Evolutionary conservation across 2,113 vertebrate genomes (phyloP).

Genomic region (Neofelis nebulosa): DNA sequence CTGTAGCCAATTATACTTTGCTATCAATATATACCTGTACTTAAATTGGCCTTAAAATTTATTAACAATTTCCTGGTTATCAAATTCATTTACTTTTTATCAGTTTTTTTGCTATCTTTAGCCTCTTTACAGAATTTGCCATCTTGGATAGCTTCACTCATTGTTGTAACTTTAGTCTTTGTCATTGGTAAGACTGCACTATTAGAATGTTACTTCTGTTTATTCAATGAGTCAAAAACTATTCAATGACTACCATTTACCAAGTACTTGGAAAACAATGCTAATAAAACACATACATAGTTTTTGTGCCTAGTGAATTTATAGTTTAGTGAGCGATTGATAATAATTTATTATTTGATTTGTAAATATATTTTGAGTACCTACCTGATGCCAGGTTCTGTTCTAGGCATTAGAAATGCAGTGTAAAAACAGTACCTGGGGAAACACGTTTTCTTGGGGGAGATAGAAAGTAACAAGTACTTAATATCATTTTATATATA

Average conservation of each 20-base stretch:
- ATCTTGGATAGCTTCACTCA: not conserved
- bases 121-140: not conserved
- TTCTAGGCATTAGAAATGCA: not conserved
- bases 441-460: not conserved
- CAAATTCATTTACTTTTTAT: not conserved
- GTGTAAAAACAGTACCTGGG: not conserved
- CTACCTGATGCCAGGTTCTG: not conserved
- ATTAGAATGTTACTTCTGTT: not conserved
- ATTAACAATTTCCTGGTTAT: not conserved
- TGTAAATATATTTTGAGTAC: not conserved
- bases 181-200: not conserved
- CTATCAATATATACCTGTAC: not conserved
- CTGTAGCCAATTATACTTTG: not conserved
- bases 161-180: not conserved
- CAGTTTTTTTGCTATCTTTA: not conserved
- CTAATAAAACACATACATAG: not conserved
- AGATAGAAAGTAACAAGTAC: not conserved
- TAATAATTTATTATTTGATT: not conserved
- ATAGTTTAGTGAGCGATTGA: not conserved
- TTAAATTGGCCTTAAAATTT: not conserved
- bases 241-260: not conserved
- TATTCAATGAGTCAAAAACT: not conserved
- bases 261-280: not conserved
- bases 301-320: not conserved
- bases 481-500: not conserved